Evolutionary conservation across 2,888 invertebrate species (phyloP), one percentile per base, ranked within the genome.

Genomic region (Sminthurinus aureus): DNA sequence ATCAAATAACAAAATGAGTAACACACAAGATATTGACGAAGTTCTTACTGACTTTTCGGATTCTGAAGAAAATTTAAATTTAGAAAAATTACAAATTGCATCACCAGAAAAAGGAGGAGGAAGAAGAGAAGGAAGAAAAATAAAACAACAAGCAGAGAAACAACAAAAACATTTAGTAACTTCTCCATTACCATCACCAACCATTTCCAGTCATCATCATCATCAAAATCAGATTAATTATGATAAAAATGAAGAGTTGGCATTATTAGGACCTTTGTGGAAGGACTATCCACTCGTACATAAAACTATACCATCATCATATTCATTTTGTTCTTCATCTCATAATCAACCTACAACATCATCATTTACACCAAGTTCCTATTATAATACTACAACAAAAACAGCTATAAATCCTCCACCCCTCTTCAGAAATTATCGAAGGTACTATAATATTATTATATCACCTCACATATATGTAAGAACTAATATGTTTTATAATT

Each of bases 21-120:
- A n/a, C n/a, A n/a, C n/a, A n/a, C n/a, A n/a, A n/a, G n/a, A n/a
- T n/a, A n/a, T n/a, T n/a, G n/a, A n/a, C n/a, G n/a, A n/a, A n/a
- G n/a, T n/a, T n/a, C n/a, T n/a, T n/a, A n/a, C n/a, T n/a, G n/a
- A n/a, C n/a, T n/a, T n/a, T n/a, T n/a, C n/a, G 26, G 38, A 26
- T 64, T 74, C 74, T 4, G 12, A 15, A 50, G 82, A 82, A 22
- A 66, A 64, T 26, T 51, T 82, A 38, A 52, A 77, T 18, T 26
- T 87, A 24, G 84, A 84, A n/a, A 85, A 85, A 77, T 78, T 87
- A n/a, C 85, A 87, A 74, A 86, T 87, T 24, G 84, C 85, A 24
- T 79, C 85, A 11, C 84, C 85, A 15, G 50, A 69, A 0, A 71
- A 83, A 69, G 26, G 51, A 15, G 77, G 20, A 26, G n/a, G n/a